Evolutionary conservation across 2,113 vertebrate species (phyloP).

Genomic region (Dipodomys merriami): DNA sequence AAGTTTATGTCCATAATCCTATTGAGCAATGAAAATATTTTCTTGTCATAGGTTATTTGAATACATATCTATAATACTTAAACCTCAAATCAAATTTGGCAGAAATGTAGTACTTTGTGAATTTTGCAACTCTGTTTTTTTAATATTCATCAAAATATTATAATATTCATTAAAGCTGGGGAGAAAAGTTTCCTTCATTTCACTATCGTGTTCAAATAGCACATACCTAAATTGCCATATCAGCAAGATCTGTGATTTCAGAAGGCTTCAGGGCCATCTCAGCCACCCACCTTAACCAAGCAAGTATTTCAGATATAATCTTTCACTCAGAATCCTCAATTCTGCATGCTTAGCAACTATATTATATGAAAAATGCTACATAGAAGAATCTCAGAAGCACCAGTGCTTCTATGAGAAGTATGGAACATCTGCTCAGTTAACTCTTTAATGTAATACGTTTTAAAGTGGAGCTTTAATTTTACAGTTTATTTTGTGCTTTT

Average conservation of each 20-base stretch:
- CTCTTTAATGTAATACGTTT: background rate
- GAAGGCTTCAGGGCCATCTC: background rate
- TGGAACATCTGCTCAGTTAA: background rate
- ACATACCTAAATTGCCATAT: fast-evolving
- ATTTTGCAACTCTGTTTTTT: background rate
- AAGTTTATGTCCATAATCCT: background rate
- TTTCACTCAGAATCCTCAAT: background rate
- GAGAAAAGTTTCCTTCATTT: background rate
- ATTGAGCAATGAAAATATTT: background rate
- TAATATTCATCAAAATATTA: background rate
- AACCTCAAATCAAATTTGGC: background rate
- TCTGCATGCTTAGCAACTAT: background rate
- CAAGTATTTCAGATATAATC: background rate
- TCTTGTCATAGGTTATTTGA: background rate
- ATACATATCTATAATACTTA: background rate
- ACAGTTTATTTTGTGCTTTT: background rate
- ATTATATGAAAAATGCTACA: background rate
- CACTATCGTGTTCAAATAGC: background rate
- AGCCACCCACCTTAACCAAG: background rate
- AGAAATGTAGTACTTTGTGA: background rate
- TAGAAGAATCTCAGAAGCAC: background rate
- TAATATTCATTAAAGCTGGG: background rate
- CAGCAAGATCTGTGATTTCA: background rate
- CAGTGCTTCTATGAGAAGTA: background rate
- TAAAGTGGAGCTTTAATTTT: background rate